A percentile compares a stretch with the other conserved stretches of the same genome.
Conservation (phyloP, 2,797 vertebrate species). For the Ispidina picta region DNA sequence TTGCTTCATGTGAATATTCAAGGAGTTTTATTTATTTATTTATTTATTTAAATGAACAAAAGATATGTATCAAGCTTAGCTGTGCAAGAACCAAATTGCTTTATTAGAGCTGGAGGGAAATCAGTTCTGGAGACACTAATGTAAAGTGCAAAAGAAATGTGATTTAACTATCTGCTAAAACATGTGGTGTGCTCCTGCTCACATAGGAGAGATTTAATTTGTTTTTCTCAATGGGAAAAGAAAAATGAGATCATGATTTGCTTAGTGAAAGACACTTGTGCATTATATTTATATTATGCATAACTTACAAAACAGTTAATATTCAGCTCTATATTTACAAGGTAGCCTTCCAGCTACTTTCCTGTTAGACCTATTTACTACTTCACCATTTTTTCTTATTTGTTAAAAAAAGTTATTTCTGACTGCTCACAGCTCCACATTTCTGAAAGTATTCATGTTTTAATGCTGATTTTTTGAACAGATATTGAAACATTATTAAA, state of each 20-base stretch:
- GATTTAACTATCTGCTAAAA: background rate
- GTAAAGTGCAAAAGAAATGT: background rate
- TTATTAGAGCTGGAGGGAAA: conserved; percentile 19
- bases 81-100: conserved; percentile 21
- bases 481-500: background rate
- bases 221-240: background rate
- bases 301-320: background rate
- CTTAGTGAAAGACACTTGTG: background rate
- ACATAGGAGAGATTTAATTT: background rate
- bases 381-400: background rate
- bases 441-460: background rate
- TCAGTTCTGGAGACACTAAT: conserved; percentile 12
- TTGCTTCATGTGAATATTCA: background rate
- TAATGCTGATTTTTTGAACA: background rate
- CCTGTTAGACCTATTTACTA: background rate
- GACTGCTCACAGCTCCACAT: background rate
- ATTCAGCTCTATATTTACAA: background rate
- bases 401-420: background rate
- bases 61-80: background rate
- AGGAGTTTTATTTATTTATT: background rate
- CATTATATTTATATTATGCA: background rate
- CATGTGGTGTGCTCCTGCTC: background rate
- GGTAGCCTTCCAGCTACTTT: background rate
- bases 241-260: background rate
- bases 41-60: background rate